These are phyloP conservation scores for Megaceryle alcyon DNA, from an alignment of 2,797 vertebrate genomes.

Conservation along the genomic window DNA sequence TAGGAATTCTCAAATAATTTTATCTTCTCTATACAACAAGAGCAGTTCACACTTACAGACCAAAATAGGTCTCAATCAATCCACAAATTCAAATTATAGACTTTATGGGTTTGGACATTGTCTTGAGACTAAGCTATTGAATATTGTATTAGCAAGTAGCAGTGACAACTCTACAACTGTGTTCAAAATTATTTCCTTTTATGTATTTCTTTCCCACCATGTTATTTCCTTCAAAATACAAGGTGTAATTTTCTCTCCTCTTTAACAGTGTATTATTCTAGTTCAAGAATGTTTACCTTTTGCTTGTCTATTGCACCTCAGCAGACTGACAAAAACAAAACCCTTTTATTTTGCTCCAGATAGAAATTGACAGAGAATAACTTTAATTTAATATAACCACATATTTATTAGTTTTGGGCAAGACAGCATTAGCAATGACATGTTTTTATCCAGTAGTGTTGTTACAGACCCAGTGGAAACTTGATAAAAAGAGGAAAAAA, in stretches of 20 bases:
- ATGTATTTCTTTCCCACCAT: neutral
- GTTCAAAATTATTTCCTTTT: conserved; percentile 2
- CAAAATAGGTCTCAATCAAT: conserved; percentile 14
- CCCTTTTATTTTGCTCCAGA: neutral
- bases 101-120: neutral
- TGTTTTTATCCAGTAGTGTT: neutral
- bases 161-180: neutral
- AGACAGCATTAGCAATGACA: neutral
- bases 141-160: conserved; percentile 14
- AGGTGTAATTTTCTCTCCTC: neutral
- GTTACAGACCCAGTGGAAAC: neutral
- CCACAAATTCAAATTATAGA: conserved; percentile 13
- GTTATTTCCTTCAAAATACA: conserved; percentile 13
- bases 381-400: neutral
- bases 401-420: neutral
- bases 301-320: neutral
- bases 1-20: neutral
- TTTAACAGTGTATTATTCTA: neutral
- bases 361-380: neutral
- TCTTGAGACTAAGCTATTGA: neutral
- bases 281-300: neutral
- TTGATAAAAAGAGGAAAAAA: neutral
- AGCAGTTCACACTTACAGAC: neutral
- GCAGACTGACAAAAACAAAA: neutral
- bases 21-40: conserved; percentile 5